Base-by-base conservation (phyloP, 1,140 invertebrate genomes). In the Prorops nasuta region DNA sequence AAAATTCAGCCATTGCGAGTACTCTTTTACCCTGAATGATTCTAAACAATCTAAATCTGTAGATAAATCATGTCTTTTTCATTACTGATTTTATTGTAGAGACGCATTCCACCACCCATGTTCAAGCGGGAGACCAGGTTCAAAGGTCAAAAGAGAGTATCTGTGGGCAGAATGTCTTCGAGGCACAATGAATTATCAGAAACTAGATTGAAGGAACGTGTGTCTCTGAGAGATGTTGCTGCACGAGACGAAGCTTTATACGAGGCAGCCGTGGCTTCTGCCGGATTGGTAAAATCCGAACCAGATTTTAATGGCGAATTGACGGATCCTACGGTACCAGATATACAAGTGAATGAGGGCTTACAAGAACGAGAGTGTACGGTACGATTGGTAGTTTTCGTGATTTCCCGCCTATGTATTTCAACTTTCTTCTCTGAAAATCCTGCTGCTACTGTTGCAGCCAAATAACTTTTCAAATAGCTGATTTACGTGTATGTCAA, bases 81-180 rank as follows among this genome's bases (percentile, higher is more conserved):
- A n/a, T n/a, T n/a, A n/a, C n/a, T n/a, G n/a, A n/a, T n/a, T n/a
- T 39, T 40, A 41, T 58, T 66, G 4, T 40, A 74, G 72, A 71
- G 59, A 44, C 63, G 39, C 18, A 57, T 66, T 50, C 66, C 71
- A 42, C 62, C 64, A 7, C 67, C 69, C 0, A 60, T 72, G 60
- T 74, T 66, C 45, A 71, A 71, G 39, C 66, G 74, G 0, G 72
- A 78, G 22, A 77, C 70, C 0, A 59, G 75, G 46, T 79, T 64
- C 51, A 76, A 77, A 51, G 73, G 74, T 1, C 81, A 83, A 57
- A 83, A 83, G 53, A 71, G 81, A 20, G 72, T 79, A 0, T 78
- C 80, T 3, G 80, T 77, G 0, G 72, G 70, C 22, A 63, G 69
- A 2, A 50, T 49, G 0, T 53, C 57, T 2, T n/a, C n/a, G n/a